A percentile compares a stretch with the other conserved stretches of the same genome.
Evolutionary conservation across 2,888 invertebrate genomes (phyloP).

Genomic region (Ophion ellenae): DNA sequence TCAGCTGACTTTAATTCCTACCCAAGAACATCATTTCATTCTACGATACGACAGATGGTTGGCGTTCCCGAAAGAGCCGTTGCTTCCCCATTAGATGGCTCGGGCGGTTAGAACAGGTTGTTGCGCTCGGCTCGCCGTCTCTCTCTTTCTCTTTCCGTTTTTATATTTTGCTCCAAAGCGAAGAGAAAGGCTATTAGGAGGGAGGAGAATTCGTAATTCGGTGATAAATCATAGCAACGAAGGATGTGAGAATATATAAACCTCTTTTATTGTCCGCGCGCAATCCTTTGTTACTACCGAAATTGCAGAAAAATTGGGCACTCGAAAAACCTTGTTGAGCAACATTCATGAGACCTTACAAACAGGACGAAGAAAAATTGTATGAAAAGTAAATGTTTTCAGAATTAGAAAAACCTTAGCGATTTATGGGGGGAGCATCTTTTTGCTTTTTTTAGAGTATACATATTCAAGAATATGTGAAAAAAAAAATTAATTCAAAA

Average conservation of each 20-base stretch:
- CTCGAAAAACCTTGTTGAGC: no score
- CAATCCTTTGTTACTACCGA: neutral
- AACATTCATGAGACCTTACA: no score
- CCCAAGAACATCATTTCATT: constrained; percentile 79
- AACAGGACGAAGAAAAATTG: no score
- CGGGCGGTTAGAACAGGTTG: constrained; percentile 73
- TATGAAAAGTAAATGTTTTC: no score
- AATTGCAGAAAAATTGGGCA: no score
- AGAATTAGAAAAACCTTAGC: no score
- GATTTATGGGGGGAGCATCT: no score
- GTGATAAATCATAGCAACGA: constrained; percentile 56
- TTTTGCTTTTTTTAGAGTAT: no score
- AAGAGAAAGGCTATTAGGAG: constrained; percentile 47
- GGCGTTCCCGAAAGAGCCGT: constrained; percentile 82
- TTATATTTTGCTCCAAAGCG: constrained; percentile 50
- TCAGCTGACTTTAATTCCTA: constrained; percentile 83
- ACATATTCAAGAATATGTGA: no score
- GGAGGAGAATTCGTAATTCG: constrained; percentile 58
- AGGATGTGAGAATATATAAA: constrained; percentile 36
- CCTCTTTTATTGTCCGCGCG: neutral
- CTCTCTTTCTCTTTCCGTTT: constrained; percentile 23
- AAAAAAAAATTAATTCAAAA: no score
- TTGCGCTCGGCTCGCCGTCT: constrained; percentile 63
- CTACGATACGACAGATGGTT: constrained; percentile 81
- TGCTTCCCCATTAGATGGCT: constrained; percentile 78